A percentile compares a stretch with the other conserved stretches of the same genome.
Evolutionary conservation across 2,888 invertebrate genomes (phyloP).

Genomic region (Netelia inedita): DNA sequence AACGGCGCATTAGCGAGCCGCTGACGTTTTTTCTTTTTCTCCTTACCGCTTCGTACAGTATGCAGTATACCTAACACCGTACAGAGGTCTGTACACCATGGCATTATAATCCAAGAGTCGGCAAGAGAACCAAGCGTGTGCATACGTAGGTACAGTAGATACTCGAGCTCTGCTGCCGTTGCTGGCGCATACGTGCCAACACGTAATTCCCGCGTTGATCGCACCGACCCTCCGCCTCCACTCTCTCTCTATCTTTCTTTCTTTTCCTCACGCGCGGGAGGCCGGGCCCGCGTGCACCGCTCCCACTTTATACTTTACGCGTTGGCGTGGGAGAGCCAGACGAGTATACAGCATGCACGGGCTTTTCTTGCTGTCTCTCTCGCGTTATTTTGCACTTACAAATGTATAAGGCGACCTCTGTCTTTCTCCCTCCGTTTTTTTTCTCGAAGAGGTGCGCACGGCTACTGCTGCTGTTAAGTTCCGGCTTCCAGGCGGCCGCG

Average conservation of each 20-base stretch:
- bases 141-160: not conserved
- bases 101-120: constrained; percentile 44
- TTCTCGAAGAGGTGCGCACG: constrained; percentile 74
- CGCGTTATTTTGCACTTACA: constrained; percentile 62
- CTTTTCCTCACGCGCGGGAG: constrained; percentile 8
- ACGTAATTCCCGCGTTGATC: constrained; percentile 66
- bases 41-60: constrained; percentile 23
- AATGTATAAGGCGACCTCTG: constrained; percentile 59
- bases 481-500: constrained; percentile 82
- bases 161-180: constrained; percentile 28
- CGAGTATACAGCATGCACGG: constrained; percentile 18
- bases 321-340: constrained; percentile 66
- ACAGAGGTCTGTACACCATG: constrained; percentile 2
- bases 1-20: constrained; percentile 55
- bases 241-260: constrained; percentile 9
- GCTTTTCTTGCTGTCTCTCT: constrained; percentile 31
- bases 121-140: constrained; percentile 27
- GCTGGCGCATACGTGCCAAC: constrained; percentile 66
- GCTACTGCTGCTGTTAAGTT: constrained; percentile 74
- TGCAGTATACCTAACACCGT: constrained; percentile 6
- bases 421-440: constrained; percentile 56
- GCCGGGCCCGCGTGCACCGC: constrained; percentile 37
- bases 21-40: constrained; percentile 42
- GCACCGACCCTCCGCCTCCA: constrained; percentile 1
- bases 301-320: constrained; percentile 67